Evolutionary conservation across 2,113 vertebrate species (phyloP).

Genomic region (Centropristis striata): DNA sequence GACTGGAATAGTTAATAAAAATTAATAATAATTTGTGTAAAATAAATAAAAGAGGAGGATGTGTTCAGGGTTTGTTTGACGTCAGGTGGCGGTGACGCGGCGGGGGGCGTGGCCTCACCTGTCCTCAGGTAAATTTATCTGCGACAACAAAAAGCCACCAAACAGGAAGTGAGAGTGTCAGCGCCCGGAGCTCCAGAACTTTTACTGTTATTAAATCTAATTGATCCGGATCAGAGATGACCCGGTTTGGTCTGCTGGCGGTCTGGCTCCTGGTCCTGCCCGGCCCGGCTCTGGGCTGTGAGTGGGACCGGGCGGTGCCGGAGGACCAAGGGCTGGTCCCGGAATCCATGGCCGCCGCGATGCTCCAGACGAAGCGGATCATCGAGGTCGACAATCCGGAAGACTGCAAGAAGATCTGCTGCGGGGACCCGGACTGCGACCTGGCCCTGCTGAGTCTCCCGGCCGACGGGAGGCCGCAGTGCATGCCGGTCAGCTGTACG

Average conservation of each 20-base stretch:
- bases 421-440: neutral
- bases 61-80: neutral
- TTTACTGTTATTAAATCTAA: too few species aligned
- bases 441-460: neutral
- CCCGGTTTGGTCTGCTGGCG: neutral
- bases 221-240: neutral
- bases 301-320: neutral
- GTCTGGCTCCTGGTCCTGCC: neutral
- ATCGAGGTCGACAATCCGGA: too few species aligned
- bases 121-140: slow-evolving; percentile 57
- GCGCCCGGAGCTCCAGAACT: too few species aligned
- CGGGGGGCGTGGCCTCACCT: slow-evolving; percentile 58
- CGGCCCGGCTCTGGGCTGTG: neutral
- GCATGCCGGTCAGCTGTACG: neutral
- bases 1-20: too few species aligned
- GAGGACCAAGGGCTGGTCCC: neutral
- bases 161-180: slow-evolving; percentile 52
- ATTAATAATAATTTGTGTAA: too few species aligned
- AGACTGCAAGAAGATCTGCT: neutral
- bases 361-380: too few species aligned
- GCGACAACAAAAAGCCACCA: slow-evolving; percentile 34
- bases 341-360: neutral
- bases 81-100: slow-evolving; percentile 44
- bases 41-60: too few species aligned
- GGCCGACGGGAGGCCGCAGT: neutral